Conservation (phyloP, 2,888 invertebrate species). For the Scaptomyza caliginosa region DNA sequence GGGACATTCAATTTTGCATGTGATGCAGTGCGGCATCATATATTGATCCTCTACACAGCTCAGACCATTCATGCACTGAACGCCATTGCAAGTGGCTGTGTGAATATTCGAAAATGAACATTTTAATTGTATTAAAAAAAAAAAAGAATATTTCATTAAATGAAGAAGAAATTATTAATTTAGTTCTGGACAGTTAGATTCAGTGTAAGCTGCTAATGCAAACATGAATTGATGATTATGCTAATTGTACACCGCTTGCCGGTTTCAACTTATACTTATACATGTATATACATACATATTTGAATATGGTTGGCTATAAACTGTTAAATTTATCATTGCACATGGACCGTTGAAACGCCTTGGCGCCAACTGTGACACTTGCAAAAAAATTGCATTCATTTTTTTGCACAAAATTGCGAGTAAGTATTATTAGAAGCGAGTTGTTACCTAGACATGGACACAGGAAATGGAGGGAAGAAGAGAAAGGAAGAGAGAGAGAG, state of each 20-base stretch:
- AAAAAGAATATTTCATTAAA: no score
- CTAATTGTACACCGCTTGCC: slow-evolving; percentile 47
- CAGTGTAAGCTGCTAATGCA: no score
- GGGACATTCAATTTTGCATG: slow-evolving; percentile 89
- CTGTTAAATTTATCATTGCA: slow-evolving; percentile 82
- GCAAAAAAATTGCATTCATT: slow-evolving; percentile 74
- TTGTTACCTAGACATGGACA: slow-evolving; percentile 14
- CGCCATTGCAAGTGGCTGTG: slow-evolving; percentile 91
- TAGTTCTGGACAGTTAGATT: no score
- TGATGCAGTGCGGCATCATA: slow-evolving; percentile 93
- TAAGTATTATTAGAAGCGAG: slow-evolving; percentile 45
- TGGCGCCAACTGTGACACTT: slow-evolving; percentile 81
- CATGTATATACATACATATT: background rate
- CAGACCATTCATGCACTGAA: slow-evolving; percentile 91
- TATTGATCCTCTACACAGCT: slow-evolving; percentile 95
- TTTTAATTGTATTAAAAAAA: background rate
- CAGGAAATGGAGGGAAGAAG: no score
- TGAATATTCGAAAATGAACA: background rate
- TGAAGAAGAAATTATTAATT: no score
- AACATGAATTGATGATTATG: slow-evolving; percentile 22
- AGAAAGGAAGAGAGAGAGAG: background rate
- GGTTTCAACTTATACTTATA: slow-evolving; percentile 48
- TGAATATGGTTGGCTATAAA: slow-evolving; percentile 65
- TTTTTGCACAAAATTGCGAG: slow-evolving; percentile 71
- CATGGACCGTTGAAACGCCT: slow-evolving; percentile 71